A percentile compares a stretch with the other conserved stretches of the same genome.
Conservation (phyloP, 2,113 vertebrate genomes). For the Nothocercus julius region DNA sequence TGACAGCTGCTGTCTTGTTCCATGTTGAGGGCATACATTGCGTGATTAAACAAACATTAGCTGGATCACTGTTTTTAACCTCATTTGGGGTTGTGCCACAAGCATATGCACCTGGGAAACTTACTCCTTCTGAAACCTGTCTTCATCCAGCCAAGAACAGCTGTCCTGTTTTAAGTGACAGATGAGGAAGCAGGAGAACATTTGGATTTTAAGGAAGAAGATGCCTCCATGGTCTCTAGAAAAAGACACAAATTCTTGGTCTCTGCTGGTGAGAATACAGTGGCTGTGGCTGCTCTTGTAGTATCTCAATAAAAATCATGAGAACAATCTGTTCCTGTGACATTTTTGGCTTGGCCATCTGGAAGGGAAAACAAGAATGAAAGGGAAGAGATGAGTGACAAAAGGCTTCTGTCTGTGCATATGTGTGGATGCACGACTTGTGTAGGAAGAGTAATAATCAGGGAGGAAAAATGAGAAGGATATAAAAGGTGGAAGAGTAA, state of each 20-base stretch:
- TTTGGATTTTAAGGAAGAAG: not conserved
- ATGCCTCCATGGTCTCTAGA: not conserved
- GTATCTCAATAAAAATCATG: not conserved
- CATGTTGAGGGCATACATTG: not conserved
- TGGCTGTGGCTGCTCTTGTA: not conserved
- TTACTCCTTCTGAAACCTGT: not conserved
- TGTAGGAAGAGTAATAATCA: not conserved
- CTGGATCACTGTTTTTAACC: not conserved
- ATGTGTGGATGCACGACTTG: not conserved
- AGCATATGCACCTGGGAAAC: not conserved
- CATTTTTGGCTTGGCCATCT: slow-evolving; percentile 28
- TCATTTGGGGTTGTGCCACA: not conserved
- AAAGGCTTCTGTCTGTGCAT: not conserved
- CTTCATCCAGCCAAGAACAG: not conserved
- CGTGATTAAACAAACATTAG: not conserved
- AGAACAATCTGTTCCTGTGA: slow-evolving; percentile 19
- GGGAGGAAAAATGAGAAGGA: not conserved
- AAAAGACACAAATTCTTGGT: not conserved
- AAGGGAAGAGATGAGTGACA: slow-evolving; percentile 1
- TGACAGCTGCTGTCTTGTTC: not conserved
- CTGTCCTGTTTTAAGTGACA: not conserved
- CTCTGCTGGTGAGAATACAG: not conserved
- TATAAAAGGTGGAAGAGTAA: not conserved
- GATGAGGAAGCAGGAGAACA: not conserved
- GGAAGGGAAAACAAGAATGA: slow-evolving; percentile 16